Base-by-base conservation (phyloP, 2,113 vertebrate species). In the Stomatorhinus ivindoensis region DNA sequence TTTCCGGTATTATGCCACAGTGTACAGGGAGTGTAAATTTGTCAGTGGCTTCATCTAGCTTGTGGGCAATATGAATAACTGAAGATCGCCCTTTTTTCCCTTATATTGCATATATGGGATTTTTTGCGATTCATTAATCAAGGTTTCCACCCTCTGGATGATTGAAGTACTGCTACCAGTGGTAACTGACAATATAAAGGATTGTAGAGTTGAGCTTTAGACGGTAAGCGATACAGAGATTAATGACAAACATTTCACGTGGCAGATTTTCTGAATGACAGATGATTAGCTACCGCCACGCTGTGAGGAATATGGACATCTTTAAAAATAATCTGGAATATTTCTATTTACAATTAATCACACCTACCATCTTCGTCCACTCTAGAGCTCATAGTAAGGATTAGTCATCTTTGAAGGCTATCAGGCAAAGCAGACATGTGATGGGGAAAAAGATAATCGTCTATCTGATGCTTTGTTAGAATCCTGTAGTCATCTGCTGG, bases 131-230 rank as follows among this genome's bases (percentile, higher is more conserved):
- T 80, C 31, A 15, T 76, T 55, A 90, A 53, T 50, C n/a, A 61
- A 88, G 31, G 27, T 17, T 48, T 39, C 89, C 89, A 83, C 89
- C 69, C 31, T 88, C 69, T 88, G 89, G 89, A 24, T 24, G 65
- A 46, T 15, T 80, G 11, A 11, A 58, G 89, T 83, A 61, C 6
- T 88, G 42, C 89, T 46, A 17, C 39, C 5, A 84, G 3, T 55
- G 24, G 53, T 58, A 53, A 39, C 73, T 86, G 85, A 53, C 47
- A 31, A 31, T 86, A 13, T 31, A 86, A n/a, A 7, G n/a, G 47
- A 86, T 86, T 39, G 27, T 7, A 39, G 69, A 76, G 69, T 76
- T 76, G 13, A 76, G 69, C 11, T 39, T 76, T 35, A 76, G 11
- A 39, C 15, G 31, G 11, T 39, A 42, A 39, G 73, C 73, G 27